Evolutionary conservation across 2,113 vertebrate genomes (phyloP), one percentile per base, ranked within the genome.

Genomic region (Morone chrysops): DNA sequence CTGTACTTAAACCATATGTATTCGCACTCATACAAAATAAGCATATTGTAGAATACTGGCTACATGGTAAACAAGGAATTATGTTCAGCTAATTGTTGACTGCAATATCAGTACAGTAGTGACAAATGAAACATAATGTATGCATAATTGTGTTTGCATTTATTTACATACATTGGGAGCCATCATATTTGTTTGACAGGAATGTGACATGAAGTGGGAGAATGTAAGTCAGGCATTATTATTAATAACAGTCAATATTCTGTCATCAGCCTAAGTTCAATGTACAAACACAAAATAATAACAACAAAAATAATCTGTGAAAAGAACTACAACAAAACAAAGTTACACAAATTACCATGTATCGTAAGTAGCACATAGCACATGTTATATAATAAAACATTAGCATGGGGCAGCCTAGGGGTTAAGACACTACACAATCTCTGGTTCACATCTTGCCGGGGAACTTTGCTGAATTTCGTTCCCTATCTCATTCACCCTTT

Each of bases 51-150:
- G n/a, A 22, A 63, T 38, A 38, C 3, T 50, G 60, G 65, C 53
- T 71, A 48, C 40, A 51, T 45, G 16, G 8, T 47, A 38, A 73
- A 65, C 51, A 74, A 63, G 48, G 7, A 72, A 67, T 82, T 57
- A 67, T 45, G 13, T 71, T 70, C 48, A 57, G 47, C 22, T 54
- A 48, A 40, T 69, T 36, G 18, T 50, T 38, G 36, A 57, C 8
- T 63, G 54, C 53, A 25, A 67, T 67, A 20, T 40, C 2, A 65
- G 18, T 68, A n/a, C 41, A 62, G 11, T 62, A 65, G 6, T n/a
- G n/a, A 36, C 51, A 11, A 61, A 48, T 53, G 1, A n/a, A 68
- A 40, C 5, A 6, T 7, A 61, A 5, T 45, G 48, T 61, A 10
- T 40, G 17, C 6, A 22, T 53, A 51, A 25, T 20, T 75, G 50